Evolutionary conservation across 2,113 vertebrate genomes (phyloP), one percentile per base, ranked within the genome.

Genomic region (Pterocles orientalis): DNA sequence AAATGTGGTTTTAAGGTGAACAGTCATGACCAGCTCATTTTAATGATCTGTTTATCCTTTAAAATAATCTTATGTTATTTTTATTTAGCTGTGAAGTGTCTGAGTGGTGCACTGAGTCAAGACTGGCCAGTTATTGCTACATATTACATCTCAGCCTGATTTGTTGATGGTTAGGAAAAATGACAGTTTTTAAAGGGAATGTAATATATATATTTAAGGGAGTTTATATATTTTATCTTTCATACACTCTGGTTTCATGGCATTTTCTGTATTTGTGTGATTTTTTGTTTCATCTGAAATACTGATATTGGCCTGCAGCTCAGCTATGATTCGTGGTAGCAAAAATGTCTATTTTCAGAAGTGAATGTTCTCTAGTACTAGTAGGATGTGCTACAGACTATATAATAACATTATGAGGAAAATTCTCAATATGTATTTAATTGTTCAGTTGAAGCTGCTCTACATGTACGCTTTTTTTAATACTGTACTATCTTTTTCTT

Each of bases 271-370:
- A 83, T 83, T 93, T 88, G 73, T 88, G 3, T 34, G 28, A 66
- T 65, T 90, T 94, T 89, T 88, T 95, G 45, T 94, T 94, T 88
- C 36, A 58, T 78, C 23, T 93, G 58, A 93, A 96, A 83, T 50
- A 78, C 68, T 70, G 62, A 62, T 66, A 83, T 77, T 86, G 88
- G 45, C n/a, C 47, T 62, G 23, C 45, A 90, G 25, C 26, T 97
- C 36, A 77, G n/a, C 41, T 86, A 18, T 83, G 88, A 94, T 66
- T 93, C 50, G 70, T 23, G 8, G 92, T 47, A 54, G 14, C 23
- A 88, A 72, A 95, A 82, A 58, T 18, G 64, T 25, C 51, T 86
- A 41, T 77, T 94, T 92, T 90, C 79, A 86, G 72, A 88, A 78
- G 20, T 8, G 77, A 93, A 84, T 86, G 7, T 86, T 81, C 66